phyloP scores from a whole-genome alignment of 2,888 invertebrate genomes.

The Ormyrus nitidulus region DNA sequence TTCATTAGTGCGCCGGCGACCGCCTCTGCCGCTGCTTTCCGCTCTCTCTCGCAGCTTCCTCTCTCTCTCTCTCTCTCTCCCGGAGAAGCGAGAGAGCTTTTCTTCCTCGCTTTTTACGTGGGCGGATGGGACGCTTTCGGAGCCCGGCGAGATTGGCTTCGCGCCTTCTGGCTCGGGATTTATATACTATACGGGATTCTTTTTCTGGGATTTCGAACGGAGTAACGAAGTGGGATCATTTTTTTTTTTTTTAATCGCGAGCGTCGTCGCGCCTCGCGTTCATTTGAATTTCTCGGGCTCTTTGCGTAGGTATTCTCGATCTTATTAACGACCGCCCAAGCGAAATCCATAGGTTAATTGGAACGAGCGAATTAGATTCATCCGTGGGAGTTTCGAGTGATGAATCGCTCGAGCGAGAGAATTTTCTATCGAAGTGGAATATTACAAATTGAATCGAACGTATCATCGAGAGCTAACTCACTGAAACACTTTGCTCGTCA shows the following conservation, averaged over 20 bases:
- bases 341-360: slow-evolving; percentile 16
- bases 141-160: slow-evolving; percentile 2
- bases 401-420: not conserved
- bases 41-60: slow-evolving; percentile 15
- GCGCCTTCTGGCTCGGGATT: slow-evolving; percentile 10
- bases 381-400: slow-evolving; percentile 22
- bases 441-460: not conserved
- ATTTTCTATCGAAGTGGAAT: not conserved
- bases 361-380: not conserved
- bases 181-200: too few species aligned
- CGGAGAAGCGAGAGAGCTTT: too few species aligned
- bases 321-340: not conserved
- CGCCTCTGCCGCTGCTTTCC: slow-evolving; percentile 3
- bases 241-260: too few species aligned
- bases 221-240: too few species aligned
- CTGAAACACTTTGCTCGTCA: too few species aligned
- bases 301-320: too few species aligned
- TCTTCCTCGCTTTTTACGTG: not conserved
- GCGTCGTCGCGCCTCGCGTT: too few species aligned
- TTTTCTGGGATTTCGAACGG: too few species aligned
- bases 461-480: too few species aligned
- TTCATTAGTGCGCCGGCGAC: slow-evolving; percentile 65
- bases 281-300: not conserved
- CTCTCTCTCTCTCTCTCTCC: slow-evolving; percentile 10
- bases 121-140: not conserved